Conservation (phyloP, 2,888 invertebrate species). For the Ptychoptera contaminata region DNA sequence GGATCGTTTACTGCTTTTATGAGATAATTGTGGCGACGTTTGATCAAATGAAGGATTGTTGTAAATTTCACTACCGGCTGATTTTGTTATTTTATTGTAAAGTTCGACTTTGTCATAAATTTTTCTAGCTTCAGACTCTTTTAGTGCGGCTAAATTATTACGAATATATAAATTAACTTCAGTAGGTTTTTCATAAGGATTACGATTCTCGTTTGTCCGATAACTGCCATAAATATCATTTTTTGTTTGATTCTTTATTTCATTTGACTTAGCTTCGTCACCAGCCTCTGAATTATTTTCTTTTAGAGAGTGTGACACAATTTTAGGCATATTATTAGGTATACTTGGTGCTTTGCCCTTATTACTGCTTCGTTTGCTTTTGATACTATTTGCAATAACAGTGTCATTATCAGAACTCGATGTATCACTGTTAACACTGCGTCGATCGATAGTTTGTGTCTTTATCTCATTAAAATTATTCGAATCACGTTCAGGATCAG, state of each 20-base stretch:
- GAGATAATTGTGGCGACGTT: conserved; percentile 20
- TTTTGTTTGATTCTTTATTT: neutral
- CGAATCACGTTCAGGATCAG: neutral
- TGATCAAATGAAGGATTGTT: conserved; percentile 29
- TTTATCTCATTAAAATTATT: neutral
- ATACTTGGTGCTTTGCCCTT: conserved; percentile 20
- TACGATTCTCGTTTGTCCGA: too few species aligned
- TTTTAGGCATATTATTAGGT: conserved; percentile 9
- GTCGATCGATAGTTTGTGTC: too few species aligned
- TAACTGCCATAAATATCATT: neutral
- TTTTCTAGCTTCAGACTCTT: neutral
- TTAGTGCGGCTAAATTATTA: too few species aligned
- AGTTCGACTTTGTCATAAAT: conserved; percentile 6
- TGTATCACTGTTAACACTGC: conserved; percentile 20
- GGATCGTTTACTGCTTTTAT: conserved; percentile 10
- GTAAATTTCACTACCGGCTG: conserved; percentile 19
- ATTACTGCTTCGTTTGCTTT: conserved; percentile 2
- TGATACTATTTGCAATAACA: conserved; percentile 7
- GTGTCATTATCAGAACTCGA: conserved; percentile 20
- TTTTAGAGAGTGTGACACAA: conserved; percentile 13
- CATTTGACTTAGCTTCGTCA: neutral
- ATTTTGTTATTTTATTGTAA: neutral
- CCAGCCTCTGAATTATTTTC: neutral
- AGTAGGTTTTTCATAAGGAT: too few species aligned
- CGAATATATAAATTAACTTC: too few species aligned